Evolutionary conservation across 37 sponge, comb jelly and placozoan species (phyloP).

Genomic region (Cladorhizidae sp.): DNA sequence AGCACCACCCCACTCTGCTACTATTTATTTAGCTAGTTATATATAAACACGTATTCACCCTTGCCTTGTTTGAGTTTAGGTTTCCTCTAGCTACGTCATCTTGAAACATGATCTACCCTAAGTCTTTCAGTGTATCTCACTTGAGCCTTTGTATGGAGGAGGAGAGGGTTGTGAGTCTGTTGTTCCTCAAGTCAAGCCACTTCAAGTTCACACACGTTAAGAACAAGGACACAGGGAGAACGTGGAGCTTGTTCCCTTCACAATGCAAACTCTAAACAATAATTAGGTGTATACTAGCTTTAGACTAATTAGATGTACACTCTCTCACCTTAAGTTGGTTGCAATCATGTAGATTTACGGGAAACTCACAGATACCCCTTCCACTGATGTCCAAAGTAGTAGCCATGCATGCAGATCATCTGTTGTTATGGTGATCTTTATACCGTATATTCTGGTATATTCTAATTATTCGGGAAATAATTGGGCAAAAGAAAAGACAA

Average conservation of each 20-base stretch:
- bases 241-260: slow-evolving; percentile 71
- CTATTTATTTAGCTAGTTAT: no score
- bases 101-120: no score
- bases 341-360: slow-evolving; percentile 32
- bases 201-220: slow-evolving; percentile 45
- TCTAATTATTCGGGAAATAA: background rate
- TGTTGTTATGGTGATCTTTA: background rate
- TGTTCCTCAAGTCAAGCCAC: slow-evolving; percentile 90
- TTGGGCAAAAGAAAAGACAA: background rate
- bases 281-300: background rate
- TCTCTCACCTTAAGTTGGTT: slow-evolving; percentile 28
- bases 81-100: no score
- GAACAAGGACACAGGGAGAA: slow-evolving; percentile 72
- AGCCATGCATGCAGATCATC: background rate
- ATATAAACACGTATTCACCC: no score
- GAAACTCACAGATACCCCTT: slow-evolving; percentile 29
- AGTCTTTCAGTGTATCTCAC: slow-evolving; percentile 15
- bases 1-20: no score
- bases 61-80: no score
- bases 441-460: background rate
- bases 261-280: slow-evolving; percentile 75
- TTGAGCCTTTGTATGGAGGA: slow-evolving; percentile 56
- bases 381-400: slow-evolving; percentile 51
- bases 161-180: slow-evolving; percentile 56
- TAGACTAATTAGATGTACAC: background rate